phyloP scores from a whole-genome alignment of 2,797 vertebrate genomes.

The Tiaroga cobitis region DNA sequence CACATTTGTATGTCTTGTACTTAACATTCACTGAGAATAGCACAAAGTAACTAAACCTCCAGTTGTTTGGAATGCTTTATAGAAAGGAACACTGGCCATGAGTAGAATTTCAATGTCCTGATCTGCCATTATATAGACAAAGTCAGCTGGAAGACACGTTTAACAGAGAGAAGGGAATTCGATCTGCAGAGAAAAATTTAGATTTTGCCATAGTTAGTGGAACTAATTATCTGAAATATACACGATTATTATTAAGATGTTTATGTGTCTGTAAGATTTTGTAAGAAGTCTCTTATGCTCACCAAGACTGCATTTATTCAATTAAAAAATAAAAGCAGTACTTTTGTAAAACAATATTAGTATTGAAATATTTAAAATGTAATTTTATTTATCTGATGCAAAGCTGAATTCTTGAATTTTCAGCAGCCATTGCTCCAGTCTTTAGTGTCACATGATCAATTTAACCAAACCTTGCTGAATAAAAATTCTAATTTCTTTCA shows the following conservation, averaged over 20 bases:
- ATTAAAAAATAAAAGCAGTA: neutral
- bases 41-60: conserved; percentile 16
- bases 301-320: neutral
- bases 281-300: neutral
- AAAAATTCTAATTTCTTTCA: neutral
- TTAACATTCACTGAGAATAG: conserved; percentile 30
- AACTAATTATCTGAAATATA: neutral
- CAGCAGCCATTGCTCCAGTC: neutral
- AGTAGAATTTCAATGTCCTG: conserved; percentile 37
- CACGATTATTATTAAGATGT: neutral
- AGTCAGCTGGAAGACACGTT: neutral
- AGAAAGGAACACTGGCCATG: conserved; percentile 25
- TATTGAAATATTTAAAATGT: neutral
- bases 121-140: neutral
- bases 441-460: neutral
- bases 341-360: neutral
- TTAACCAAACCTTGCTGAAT: neutral
- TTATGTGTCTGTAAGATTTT: neutral
- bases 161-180: neutral
- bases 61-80: conserved; percentile 40
- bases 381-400: neutral
- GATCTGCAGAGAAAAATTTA: neutral
- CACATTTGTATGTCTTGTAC: neutral
- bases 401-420: neutral
- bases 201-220: neutral